Evolutionary conservation across 92 coral and sea anemone genomes (phyloP), one percentile per base, ranked within the genome.

Genomic region (Hydrozoanthus gracilis): DNA sequence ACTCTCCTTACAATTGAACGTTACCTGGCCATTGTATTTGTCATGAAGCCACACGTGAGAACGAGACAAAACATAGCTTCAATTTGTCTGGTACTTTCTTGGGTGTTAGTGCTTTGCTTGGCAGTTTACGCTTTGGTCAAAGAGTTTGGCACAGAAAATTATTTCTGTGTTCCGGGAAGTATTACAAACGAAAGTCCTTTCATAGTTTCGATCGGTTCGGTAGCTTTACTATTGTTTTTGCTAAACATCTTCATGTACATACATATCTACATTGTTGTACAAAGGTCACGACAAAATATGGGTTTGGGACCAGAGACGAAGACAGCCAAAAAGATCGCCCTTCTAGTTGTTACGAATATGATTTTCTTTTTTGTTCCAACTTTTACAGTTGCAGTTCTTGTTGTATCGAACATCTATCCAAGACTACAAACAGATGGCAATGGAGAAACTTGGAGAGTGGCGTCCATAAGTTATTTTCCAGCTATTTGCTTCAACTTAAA

Each of bases 81-180:
- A 1, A 48, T 14, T 16, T 48, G 88, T 44, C 67, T 90, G 71
- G 13, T 20, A 10, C 9, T 79, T 35, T 84, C 88, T 9, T 94
- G 95, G 95, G 13, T 68, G 8, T 4, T 94, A 75, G 86, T 90
- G 3, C 20, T 94, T 3, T 7, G 51, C 13, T 86, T 89, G 4
- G 98, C 95, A 10, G 50, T 88, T 4, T 88, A 90, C 16, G 91
- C 98, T 44, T 54, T 92, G 75, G 82, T 78, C 6, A 82, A 90
- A 18, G 76, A 90, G 56, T 92, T 94, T 2, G 90, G 93, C 92
- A 89, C 92, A 9, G 76, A 90, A 0, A 94, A 93, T 52, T 92
- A 95, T 0, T 94, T 92, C 89, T 94, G 98, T 14, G 89, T 94
- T 5, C 98, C 98, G 0, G 89, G 93, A 27, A 92, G 91, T 58